Percentiles rank a stretch among this genome's conserved stretches.
phyloP scores from a whole-genome alignment of 2,888 invertebrate species.

The Acanthopleura granulata region DNA sequence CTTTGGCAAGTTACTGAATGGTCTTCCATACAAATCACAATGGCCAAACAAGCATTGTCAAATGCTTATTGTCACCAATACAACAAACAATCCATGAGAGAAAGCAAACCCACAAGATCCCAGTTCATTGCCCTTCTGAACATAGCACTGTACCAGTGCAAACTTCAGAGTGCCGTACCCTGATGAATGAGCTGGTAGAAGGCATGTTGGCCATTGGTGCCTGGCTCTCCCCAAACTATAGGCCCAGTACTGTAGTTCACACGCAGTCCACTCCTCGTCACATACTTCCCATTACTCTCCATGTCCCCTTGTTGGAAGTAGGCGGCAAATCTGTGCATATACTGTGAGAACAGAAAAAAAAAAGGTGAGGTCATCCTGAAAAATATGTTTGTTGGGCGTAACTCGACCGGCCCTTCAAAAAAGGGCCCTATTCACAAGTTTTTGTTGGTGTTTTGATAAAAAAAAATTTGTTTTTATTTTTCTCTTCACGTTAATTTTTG shows the following conservation, averaged over 20 bases:
- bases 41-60: not conserved
- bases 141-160: too few species aligned
- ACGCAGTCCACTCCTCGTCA: constrained; percentile 70
- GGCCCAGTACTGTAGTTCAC: constrained; percentile 78
- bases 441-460: too few species aligned
- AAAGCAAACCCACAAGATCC: too few species aligned
- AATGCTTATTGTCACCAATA: not conserved
- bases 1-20: too few species aligned
- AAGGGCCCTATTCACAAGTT: too few species aligned
- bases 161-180: constrained; percentile 69
- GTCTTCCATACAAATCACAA: too few species aligned
- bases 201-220: constrained; percentile 99
- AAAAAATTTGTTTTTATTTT: too few species aligned
- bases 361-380: too few species aligned
- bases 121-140: too few species aligned
- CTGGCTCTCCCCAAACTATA: constrained; percentile 98
- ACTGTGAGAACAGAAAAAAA: constrained; percentile 68
- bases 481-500: too few species aligned
- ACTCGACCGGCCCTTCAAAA: too few species aligned
- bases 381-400: too few species aligned
- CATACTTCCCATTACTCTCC: constrained; percentile 98
- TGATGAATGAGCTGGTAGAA: constrained; percentile 99
- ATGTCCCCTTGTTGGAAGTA: constrained; percentile 99
- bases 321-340: constrained; percentile 97
- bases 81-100: not conserved